Evolutionary conservation across 2,113 vertebrate genomes (phyloP), one percentile per base, ranked within the genome.

Genomic region (Burhinus bistriatus): DNA sequence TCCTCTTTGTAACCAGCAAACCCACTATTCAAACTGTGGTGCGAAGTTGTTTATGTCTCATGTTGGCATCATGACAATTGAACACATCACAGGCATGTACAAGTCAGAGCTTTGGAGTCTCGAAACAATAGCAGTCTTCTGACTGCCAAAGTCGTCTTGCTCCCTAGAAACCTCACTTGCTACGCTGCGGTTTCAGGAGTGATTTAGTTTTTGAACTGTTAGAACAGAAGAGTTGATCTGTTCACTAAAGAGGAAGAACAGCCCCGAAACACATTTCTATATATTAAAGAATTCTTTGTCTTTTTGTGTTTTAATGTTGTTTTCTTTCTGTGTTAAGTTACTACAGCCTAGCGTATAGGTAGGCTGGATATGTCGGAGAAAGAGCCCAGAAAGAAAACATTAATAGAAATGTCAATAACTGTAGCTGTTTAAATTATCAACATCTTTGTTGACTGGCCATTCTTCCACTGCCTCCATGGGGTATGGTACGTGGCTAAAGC

Each of bases 41-140:
- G 95, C n/a, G 14, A 57, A 61, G 89, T 52, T 96, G 96, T 95
- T 95, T 93, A 42, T 93, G 87, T 93, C 82, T 93, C 72, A 18
- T 20, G 62, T 7, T 97, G 96, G 94, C 94, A 78, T 10, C 0
- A 55, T 19, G 95, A 91, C 91, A 96, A 42, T 1, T 6, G 44
- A 85, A 44, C 93, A 70, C 95, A 90, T 95, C 93, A 70, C 83
- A 71, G 83, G 76, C 95, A 19, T 26, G 32, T 68, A 83, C 9
- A 26, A 58, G 90, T 75, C 80, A 81, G 93, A 34, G 93, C 95
- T 94, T 6, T 62, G 89, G 65, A 96, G 94, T 2, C 71, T 58
- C 65, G 83, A 80, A 80, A 91, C 92, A 77, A 40, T 91, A 69
- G 66, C 12, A 80, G 27, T 42, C 61, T 68, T 45, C 36, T 71